These are phyloP conservation scores for Buteo buteo DNA, from an alignment of 2,113 vertebrate genomes.

Conservation along the genomic window DNA sequence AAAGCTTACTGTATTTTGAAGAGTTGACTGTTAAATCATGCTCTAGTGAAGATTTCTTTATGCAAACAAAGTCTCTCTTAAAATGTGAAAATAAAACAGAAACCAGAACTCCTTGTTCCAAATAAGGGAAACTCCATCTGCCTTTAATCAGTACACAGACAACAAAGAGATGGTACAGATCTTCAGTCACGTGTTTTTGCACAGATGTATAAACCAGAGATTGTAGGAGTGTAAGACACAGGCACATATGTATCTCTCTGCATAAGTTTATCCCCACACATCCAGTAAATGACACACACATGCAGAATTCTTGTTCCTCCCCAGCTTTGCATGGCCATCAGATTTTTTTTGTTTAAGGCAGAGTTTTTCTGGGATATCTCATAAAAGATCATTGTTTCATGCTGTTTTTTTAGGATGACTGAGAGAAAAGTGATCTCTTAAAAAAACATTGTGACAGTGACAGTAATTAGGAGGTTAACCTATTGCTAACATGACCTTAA, in stretches of 20 bases:
- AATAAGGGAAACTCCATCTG: not conserved
- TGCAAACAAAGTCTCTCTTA: not conserved
- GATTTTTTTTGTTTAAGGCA: not conserved
- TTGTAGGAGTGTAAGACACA: not conserved
- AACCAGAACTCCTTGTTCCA: not conserved
- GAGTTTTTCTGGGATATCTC: not conserved
- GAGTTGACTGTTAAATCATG: not conserved
- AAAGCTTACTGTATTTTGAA: not conserved
- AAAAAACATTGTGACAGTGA: not conserved
- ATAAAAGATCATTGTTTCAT: not conserved
- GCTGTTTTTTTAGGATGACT: not conserved
- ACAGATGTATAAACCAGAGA: not conserved
- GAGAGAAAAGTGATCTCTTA: not conserved
- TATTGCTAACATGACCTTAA: not conserved
- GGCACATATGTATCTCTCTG: not conserved
- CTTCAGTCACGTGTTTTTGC: not conserved
- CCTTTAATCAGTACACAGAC: not conserved
- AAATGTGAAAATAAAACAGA: not conserved
- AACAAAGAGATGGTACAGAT: not conserved
- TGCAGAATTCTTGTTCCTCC: not conserved
- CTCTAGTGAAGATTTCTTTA: not conserved
- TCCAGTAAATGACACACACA: not conserved
- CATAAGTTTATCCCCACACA: not conserved
- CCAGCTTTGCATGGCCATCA: not conserved
- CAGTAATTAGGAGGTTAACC: not conserved